Evolutionary conservation across 2,888 invertebrate species (phyloP), one percentile per base, ranked within the genome.

Genomic region (Lottia gigantea): DNA sequence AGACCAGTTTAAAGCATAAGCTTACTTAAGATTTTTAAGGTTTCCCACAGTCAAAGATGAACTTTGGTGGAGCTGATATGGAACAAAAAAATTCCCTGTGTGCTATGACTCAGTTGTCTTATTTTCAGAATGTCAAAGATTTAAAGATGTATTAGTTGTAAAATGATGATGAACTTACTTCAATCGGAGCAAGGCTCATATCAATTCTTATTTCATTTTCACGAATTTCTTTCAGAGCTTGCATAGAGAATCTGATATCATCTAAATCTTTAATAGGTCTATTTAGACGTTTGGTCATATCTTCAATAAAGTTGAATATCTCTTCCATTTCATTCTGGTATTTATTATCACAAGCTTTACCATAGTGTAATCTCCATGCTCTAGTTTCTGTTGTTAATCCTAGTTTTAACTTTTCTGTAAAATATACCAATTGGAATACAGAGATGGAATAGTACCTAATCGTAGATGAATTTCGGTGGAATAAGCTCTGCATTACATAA

Each of bases 181-280:
- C 97, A 76, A 97, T 95, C 0, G 97, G 97, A 83, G 95, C 95
- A 72, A 98, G 96, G 85, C 92, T 93, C 66, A 97, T 90, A 85
- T 98, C 97, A 94, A 97, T 95, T 82, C 96, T 95, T 23, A 97
- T 96, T 89, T 98, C 97, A 85, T 95, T 95, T 80, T 97, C 96
- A 7, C 97, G 91, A 68, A 97, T 95, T 88, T 96, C 96, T 86
- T 95, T 94, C 72, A 98, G 89, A 0, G 95, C 95, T 74, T 96
- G 95, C 95, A 98, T 97, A 63, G 96, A 93, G 83, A 95, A 92
- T 68, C 97, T 92, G 0, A 97, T 96, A 84, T 98, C 97, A 86
- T 98, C 97, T 74, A 98, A 90, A 88, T 97, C 97, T 67, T 95
- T 91, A 77, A 97, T 95, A 16, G 95, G 95, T 66, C 95, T 91